These are phyloP conservation scores for Taxidea taxus DNA, from an alignment of 2,113 vertebrate genomes.

Conservation along the genomic window DNA sequence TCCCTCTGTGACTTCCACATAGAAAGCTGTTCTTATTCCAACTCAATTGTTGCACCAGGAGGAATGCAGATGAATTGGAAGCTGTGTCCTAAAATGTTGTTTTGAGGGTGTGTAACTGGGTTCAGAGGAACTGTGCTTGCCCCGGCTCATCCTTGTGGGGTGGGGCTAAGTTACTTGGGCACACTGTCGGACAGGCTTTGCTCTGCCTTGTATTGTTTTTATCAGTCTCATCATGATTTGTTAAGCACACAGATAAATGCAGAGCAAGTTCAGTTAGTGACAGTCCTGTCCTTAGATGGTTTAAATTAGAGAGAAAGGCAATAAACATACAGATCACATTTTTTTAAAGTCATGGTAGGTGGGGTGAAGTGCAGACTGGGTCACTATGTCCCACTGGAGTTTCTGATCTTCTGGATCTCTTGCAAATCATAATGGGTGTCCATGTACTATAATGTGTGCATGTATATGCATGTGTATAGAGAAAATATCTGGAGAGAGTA, in stretches of 20 bases:
- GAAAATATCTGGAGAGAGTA: not conserved
- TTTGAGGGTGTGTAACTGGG: conserved; percentile 30
- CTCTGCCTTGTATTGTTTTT: conserved; percentile 29
- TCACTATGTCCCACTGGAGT: not conserved
- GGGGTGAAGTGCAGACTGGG: not conserved
- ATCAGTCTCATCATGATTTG: not conserved
- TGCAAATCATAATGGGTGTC: not conserved
- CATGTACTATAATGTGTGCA: not conserved
- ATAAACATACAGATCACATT: not conserved
- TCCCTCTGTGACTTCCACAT: not conserved
- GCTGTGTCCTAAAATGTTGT: conserved; percentile 21
- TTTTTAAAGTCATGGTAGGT: not conserved
- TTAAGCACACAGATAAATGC: not conserved
- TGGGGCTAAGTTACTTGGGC: conserved; percentile 37
- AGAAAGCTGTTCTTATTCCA: conserved; percentile 41
- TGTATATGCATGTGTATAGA: not conserved
- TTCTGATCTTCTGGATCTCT: not conserved
- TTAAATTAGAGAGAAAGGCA: conserved; percentile 8
- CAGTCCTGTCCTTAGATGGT: not conserved
- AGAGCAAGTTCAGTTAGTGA: not conserved
- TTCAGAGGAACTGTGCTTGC: conserved; percentile 49
- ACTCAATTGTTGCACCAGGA: not conserved
- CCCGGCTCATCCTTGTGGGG: not conserved
- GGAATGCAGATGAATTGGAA: conserved; percentile 39
- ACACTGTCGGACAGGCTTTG: not conserved